Percentiles rank a stretch among this genome's conserved stretches.
These are phyloP conservation scores for Prosapia bicincta DNA, from an alignment of 2,888 invertebrate genomes.

Conservation along the genomic window DNA sequence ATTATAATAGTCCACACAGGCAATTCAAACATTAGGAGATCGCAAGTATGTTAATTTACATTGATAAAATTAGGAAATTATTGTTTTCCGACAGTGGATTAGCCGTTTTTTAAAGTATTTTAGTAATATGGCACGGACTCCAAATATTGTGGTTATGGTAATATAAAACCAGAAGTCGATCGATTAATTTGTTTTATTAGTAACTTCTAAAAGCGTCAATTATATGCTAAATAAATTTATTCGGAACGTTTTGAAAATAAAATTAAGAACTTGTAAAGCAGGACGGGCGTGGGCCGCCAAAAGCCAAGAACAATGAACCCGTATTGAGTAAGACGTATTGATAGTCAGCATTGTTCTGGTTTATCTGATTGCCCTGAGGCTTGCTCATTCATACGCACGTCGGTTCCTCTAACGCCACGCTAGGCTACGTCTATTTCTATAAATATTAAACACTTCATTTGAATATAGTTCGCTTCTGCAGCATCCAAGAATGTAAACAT, in stretches of 20 bases:
- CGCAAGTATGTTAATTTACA: neutral
- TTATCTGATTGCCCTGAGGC: neutral
- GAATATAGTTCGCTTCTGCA: neutral
- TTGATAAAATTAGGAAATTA: neutral
- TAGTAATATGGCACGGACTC: no score
- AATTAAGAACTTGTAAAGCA: neutral
- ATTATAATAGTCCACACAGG: neutral
- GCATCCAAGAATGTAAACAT: neutral
- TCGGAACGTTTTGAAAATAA: neutral
- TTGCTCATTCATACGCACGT: neutral
- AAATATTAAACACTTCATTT: neutral
- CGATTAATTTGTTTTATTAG: neutral
- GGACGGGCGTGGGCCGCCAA: neutral
- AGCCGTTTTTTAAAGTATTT: no score
- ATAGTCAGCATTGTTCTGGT: neutral
- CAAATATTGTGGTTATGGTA: no score
- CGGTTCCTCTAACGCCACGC: neutral
- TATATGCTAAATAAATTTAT: neutral
- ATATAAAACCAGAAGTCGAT: neutral
- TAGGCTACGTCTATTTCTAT: neutral
- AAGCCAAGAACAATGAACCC: neutral
- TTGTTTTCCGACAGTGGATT: neutral
- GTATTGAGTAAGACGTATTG: neutral
- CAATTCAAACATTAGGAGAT: neutral
- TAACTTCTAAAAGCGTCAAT: neutral